Percentiles rank a stretch among this genome's conserved stretches.
These are phyloP conservation scores for Octomys mimax DNA, from an alignment of 2,797 vertebrate genomes.

Conservation along the genomic window DNA sequence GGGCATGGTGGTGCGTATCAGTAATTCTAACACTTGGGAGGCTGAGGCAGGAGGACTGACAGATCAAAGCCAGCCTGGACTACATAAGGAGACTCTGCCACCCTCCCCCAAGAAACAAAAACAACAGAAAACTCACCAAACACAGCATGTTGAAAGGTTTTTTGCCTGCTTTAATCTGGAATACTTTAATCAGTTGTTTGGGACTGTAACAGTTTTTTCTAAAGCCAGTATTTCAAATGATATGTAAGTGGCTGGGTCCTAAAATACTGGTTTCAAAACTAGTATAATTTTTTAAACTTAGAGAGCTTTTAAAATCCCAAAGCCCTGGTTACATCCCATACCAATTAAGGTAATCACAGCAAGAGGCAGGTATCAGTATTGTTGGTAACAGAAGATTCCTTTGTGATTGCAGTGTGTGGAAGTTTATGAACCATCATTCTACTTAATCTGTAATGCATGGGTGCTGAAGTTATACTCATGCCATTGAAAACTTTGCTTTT, in stretches of 20 bases:
- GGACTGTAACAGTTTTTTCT: constrained; percentile 47
- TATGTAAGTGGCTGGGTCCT: background rate
- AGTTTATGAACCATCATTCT: background rate
- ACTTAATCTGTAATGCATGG: constrained; percentile 3
- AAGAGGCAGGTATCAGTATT: constrained; percentile 5
- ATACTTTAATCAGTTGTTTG: constrained; percentile 25
- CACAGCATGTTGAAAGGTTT: background rate
- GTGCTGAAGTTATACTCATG: constrained; percentile 39
- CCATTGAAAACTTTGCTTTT: constrained; percentile 13
- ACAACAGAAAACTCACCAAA: background rate
- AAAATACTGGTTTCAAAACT: constrained; percentile 19
- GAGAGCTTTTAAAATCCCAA: background rate
- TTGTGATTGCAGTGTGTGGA: background rate
- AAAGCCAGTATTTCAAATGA: constrained; percentile 38
- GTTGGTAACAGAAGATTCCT: constrained; percentile 5
- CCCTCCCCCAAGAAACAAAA: background rate
- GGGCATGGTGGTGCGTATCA: background rate
- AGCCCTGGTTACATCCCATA: background rate
- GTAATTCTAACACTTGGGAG: background rate
- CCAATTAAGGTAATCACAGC: constrained; percentile 30
- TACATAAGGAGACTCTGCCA: background rate
- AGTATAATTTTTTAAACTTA: background rate
- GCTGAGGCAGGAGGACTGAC: background rate
- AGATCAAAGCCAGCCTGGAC: background rate
- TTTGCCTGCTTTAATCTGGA: constrained; percentile 27